Conservation (phyloP, 1,140 invertebrate species). For the Dendroctonus valens region DNA sequence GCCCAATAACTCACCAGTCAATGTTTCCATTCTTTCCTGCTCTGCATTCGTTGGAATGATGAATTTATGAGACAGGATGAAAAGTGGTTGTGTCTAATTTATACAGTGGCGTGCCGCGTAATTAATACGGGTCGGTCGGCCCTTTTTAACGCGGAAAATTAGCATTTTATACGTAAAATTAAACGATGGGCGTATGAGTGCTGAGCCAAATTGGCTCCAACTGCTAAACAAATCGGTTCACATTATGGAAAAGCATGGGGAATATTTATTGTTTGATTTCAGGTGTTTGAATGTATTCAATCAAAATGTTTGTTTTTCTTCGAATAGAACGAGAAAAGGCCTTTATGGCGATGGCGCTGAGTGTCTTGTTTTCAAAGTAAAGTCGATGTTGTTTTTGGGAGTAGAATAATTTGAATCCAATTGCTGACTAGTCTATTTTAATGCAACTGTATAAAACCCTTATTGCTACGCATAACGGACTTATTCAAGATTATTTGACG, state of each 20-base stretch:
- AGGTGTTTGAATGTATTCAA: no score
- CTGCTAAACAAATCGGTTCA: conserved; percentile 13
- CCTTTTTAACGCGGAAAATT: conserved; percentile 28
- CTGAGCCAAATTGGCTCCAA: conserved; percentile 15
- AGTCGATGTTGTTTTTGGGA: no score
- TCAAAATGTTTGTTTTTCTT: no score
- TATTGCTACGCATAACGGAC: no score
- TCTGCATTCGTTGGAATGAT: conserved; percentile 22
- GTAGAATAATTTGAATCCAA: no score
- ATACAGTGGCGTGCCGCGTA: conserved; percentile 27
- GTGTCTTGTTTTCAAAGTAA: no score
- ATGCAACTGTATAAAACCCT: no score
- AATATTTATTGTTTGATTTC: no score
- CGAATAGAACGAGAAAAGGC: no score
- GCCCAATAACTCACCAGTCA: conserved; percentile 23
- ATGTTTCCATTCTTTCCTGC: conserved; percentile 17
- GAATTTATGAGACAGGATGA: conserved; percentile 28
- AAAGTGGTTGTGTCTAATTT: conserved; percentile 27
- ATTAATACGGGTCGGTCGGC: conserved; percentile 22
- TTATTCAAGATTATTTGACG: background rate
- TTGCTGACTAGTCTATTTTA: no score
- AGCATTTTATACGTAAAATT: conserved; percentile 28
- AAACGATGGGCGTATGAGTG: conserved; percentile 19
- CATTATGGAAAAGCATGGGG: background rate
- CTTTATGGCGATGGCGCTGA: no score